phyloP scores from a whole-genome alignment of 2,113 vertebrate genomes.

The Percina caprodes region DNA sequence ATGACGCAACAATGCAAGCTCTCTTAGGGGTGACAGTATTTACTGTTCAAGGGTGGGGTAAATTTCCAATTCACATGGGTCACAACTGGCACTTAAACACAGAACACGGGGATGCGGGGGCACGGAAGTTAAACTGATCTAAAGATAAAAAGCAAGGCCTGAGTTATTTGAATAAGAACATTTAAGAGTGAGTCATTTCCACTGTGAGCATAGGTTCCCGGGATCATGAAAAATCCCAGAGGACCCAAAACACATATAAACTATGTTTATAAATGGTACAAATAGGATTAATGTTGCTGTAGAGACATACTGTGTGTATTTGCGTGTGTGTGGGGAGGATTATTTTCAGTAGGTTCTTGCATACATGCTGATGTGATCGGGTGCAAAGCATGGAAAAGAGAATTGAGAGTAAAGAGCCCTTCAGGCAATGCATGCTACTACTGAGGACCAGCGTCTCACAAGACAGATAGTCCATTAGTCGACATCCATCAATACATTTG shows the following conservation, averaged over 20 bases:
- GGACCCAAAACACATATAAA: conserved; percentile 11
- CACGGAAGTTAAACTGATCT: conserved; percentile 70
- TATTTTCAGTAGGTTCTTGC: conserved; percentile 24
- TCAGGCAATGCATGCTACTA: conserved; percentile 53
- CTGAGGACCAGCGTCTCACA: conserved; percentile 52
- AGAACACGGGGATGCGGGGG: conserved; percentile 73
- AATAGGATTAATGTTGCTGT: conserved; percentile 19
- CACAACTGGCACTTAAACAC: conserved; percentile 86
- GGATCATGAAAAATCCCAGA: conserved; percentile 30
- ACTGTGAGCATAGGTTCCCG: conserved; percentile 17
- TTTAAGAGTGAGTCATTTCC: conserved; percentile 61
- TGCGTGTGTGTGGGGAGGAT: not conserved
- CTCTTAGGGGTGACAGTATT: conserved; percentile 80
- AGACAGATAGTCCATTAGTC: conserved; percentile 67
- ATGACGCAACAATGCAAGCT: conserved; percentile 85
- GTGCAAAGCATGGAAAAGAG: conserved; percentile 18
- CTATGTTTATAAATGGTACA: conserved; percentile 34
- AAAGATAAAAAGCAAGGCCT: conserved; percentile 63
- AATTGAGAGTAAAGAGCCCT: conserved; percentile 47
- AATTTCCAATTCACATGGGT: conserved; percentile 88
- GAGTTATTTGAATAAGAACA: conserved; percentile 59
- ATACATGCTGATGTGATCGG: conserved; percentile 40
- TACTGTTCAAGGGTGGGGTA: conserved; percentile 70
- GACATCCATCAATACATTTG: conserved; percentile 56
- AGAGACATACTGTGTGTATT: conserved; percentile 15